Conservation (phyloP, 1,140 invertebrate species). For the Bactericera cockerelli region DNA sequence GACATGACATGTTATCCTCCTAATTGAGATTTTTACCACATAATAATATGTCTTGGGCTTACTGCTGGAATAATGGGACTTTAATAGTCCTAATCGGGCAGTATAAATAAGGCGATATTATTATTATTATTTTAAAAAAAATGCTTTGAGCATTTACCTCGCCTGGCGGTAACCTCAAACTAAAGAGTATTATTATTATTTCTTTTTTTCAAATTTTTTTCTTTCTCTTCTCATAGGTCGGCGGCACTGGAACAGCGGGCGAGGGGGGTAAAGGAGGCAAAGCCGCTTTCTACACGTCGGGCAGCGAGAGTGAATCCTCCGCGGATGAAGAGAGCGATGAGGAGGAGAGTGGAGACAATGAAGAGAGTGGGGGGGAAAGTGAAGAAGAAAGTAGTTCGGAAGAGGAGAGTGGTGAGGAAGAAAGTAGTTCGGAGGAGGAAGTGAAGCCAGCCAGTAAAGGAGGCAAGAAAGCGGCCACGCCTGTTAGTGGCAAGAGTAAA, state of each 20-base stretch:
- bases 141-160: too few species aligned
- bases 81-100: too few species aligned
- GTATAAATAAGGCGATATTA: too few species aligned
- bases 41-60: too few species aligned
- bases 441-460: too few species aligned
- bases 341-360: slow-evolving; percentile 22
- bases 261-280: slow-evolving; percentile 14
- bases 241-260: background rate
- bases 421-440: slow-evolving; percentile 28
- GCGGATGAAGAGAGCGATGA: slow-evolving; percentile 21
- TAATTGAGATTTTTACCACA: too few species aligned
- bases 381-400: slow-evolving; percentile 26
- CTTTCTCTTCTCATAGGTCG: background rate
- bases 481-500: slow-evolving; percentile 12
- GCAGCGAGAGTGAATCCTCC: slow-evolving; percentile 25
- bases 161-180: background rate
- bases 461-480: slow-evolving; percentile 21
- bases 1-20: too few species aligned
- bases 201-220: too few species aligned
- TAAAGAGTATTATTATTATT: background rate
- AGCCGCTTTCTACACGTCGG: slow-evolving; percentile 12
- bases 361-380: slow-evolving; percentile 17
- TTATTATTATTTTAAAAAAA: too few species aligned
- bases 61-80: too few species aligned
- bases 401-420: slow-evolving; percentile 29